Evolutionary conservation across 2,888 invertebrate species (phyloP).

Genomic region (Melanostoma mellinum): DNA sequence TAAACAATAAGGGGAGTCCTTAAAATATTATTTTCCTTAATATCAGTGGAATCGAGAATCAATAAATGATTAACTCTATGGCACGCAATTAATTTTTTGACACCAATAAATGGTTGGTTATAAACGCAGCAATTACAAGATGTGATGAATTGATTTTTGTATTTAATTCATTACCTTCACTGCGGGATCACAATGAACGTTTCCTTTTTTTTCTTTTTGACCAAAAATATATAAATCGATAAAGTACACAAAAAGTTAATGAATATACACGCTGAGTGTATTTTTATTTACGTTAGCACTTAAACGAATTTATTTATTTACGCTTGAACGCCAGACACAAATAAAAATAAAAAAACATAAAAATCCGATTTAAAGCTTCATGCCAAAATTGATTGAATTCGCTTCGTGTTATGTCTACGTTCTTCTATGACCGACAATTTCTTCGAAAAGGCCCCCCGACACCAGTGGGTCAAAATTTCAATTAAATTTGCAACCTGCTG

Average conservation of each 20-base stretch:
- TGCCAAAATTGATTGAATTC: conserved; percentile 41
- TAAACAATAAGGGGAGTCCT: no score
- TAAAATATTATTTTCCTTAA: no score
- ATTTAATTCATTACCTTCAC: no score
- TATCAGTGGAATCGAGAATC: no score
- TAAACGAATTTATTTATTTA: conserved; percentile 11
- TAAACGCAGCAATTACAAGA: no score
- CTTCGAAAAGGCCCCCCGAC: conserved; percentile 26
- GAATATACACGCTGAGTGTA: neutral
- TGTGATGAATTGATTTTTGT: no score
- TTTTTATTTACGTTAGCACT: neutral
- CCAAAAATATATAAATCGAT: no score
- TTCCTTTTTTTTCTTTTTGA: no score
- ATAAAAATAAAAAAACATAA: neutral
- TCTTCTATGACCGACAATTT: conserved; percentile 41
- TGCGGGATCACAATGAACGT: no score
- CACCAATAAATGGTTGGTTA: no score
- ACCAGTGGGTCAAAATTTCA: conserved; percentile 37
- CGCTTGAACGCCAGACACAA: neutral
- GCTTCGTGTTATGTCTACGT: conserved; percentile 19
- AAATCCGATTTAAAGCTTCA: conserved; percentile 23
- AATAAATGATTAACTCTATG: no score
- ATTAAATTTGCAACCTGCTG: conserved; percentile 14
- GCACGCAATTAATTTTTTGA: no score
- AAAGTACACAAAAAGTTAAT: neutral